Evolutionary conservation across 2,113 vertebrate species (phyloP).

Genomic region (Collichthys lucidus): DNA sequence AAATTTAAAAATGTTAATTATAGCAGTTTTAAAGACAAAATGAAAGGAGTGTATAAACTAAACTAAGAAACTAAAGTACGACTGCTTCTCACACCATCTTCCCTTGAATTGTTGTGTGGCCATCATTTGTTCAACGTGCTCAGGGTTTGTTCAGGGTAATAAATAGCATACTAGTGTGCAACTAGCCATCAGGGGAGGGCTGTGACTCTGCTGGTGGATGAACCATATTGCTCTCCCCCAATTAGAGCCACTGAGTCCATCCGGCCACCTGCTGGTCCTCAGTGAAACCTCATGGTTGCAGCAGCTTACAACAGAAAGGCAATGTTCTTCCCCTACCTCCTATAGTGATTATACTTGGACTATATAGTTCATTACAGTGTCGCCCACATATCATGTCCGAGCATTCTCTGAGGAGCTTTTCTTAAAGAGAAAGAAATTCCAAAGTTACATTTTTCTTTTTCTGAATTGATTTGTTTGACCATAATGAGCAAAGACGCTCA

Average conservation of each 20-base stretch:
- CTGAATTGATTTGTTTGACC: slow-evolving; percentile 48
- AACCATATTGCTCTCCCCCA: slow-evolving; percentile 43
- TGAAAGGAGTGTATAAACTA: not conserved
- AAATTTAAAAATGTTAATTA: not conserved
- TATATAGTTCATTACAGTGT: not conserved
- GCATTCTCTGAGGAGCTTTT: too few species aligned
- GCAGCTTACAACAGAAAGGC: slow-evolving; percentile 2
- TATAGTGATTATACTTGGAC: not conserved
- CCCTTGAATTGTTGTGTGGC: not conserved
- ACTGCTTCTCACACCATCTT: not conserved
- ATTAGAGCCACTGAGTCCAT: slow-evolving; percentile 44
- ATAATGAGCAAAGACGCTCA: not conserved
- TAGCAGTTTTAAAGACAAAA: not conserved
- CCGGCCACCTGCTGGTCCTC: slow-evolving; percentile 35
- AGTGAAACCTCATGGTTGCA: slow-evolving; percentile 38
- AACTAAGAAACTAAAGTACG: not conserved
- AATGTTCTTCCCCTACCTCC: not conserved
- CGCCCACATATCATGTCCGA: not conserved
- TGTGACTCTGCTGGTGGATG: slow-evolving; percentile 53
- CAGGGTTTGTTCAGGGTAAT: slow-evolving; percentile 20
- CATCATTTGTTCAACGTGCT: slow-evolving; percentile 25
- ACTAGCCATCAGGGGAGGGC: slow-evolving; percentile 20
- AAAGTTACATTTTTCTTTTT: slow-evolving; percentile 5
- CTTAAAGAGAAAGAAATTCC: slow-evolving; percentile 3
- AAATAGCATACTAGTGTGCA: slow-evolving; percentile 23